These are phyloP conservation scores for Standfussiana lucernea DNA, from an alignment of 2,888 invertebrate genomes.

Conservation along the genomic window DNA sequence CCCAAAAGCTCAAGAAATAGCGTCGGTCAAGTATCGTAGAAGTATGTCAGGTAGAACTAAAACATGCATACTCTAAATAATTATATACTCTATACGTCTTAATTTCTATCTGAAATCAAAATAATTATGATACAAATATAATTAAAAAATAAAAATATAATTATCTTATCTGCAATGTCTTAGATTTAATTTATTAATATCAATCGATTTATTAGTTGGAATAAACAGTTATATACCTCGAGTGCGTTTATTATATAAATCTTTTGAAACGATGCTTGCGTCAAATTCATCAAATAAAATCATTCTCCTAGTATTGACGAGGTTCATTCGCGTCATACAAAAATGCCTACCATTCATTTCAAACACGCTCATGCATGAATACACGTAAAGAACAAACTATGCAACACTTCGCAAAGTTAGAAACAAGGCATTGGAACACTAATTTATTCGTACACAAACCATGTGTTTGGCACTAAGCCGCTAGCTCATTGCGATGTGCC, in stretches of 20 bases:
- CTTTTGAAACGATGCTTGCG: background rate
- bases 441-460: constrained; percentile 68
- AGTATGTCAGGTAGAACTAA: background rate
- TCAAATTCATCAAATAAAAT: background rate
- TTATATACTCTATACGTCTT: too few relatives aligned
- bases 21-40: constrained; percentile 12
- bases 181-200: background rate
- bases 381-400: background rate
- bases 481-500: constrained; percentile 62
- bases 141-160: too few relatives aligned
- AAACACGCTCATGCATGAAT: background rate
- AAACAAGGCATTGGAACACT: constrained; percentile 40
- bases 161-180: background rate
- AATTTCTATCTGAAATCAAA: too few relatives aligned
- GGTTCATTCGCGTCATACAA: background rate
- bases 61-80: constrained; percentile 13
- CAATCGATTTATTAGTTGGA: background rate
- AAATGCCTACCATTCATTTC: background rate
- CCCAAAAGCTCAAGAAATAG: constrained; percentile 7
- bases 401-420: constrained; percentile 25
- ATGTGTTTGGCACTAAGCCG: constrained; percentile 69
- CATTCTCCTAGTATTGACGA: background rate
- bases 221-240: too few relatives aligned
- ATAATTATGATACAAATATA: background rate
- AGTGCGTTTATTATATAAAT: too few relatives aligned